Conservation (phyloP, 2,797 vertebrate genomes). For the Falco novaeseelandiae region DNA sequence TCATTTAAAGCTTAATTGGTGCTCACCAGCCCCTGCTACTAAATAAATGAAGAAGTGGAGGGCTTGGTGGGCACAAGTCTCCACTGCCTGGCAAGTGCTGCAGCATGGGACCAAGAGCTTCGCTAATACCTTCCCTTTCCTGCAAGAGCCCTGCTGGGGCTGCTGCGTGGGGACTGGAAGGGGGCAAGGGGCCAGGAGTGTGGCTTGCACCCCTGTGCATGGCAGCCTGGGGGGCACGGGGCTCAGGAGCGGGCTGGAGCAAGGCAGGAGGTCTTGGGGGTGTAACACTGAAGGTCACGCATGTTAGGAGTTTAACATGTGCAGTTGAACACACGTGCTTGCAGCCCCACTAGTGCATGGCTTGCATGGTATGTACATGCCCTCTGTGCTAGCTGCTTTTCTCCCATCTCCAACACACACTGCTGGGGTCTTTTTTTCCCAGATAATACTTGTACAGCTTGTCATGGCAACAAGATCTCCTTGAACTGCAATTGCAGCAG, state of each 20-base stretch:
- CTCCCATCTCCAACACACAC: background rate
- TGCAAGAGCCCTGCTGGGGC: background rate
- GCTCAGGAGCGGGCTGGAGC: background rate
- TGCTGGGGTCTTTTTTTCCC: background rate
- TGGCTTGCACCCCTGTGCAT: fast-evolving
- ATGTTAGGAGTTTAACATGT: fast-evolving
- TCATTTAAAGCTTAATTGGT: background rate
- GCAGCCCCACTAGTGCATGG: background rate
- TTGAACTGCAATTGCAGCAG: background rate
- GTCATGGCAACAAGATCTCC: slow-evolving; percentile 41
- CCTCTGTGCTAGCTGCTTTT: fast-evolving
- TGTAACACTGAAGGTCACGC: background rate
- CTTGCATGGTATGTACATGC: fast-evolving
- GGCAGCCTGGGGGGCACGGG: fast-evolving
- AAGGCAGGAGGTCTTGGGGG: background rate
- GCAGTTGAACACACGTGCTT: fast-evolving
- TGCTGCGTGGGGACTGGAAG: background rate
- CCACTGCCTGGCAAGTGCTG: background rate
- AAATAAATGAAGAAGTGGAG: background rate
- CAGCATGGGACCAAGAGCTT: background rate
- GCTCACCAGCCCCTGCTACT: background rate
- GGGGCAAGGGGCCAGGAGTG: fast-evolving
- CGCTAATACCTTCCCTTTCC: background rate
- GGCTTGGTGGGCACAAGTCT: background rate
- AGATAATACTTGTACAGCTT: background rate